Evolutionary conservation across 1,140 invertebrate species (phyloP), one percentile per base, ranked within the genome.

Genomic region (Macrocentrus cingulum): DNA sequence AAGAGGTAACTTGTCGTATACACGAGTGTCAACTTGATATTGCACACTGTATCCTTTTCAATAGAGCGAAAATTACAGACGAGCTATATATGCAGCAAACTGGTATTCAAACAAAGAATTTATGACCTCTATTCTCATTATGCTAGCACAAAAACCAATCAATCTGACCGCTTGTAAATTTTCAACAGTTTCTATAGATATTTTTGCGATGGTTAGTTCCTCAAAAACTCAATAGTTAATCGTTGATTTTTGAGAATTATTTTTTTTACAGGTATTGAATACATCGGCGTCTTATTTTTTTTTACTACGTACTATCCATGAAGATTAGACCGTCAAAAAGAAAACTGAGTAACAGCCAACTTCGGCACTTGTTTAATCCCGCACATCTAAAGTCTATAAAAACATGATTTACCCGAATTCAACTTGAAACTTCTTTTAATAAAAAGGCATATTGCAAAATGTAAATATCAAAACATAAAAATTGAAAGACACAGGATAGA

Each of bases 131-230:
- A 7, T 67, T 9, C 5, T 63, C 0, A 52, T 67, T 7, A 56
- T 67, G 6, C 52, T 69, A 1, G 42, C 55, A 41, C 66, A 69
- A 23, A 63, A 52, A 25, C 61, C 64, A 15, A 15, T 67, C 0
- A 13, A 42, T 9, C 15, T 69, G 11, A 64, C 36, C 32, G 66
- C 58, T 4, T 59, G 52, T 22, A 48, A 50, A 5, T 61, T 64
- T 52, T 60, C 66, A 46, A 22, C 16, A 8, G 44, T 69, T 32
- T 56, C 63, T 4, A 13, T 67, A 16, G 57, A 64, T 22, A 50
- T 64, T 16, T 44, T 44, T 44, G 2, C 20, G 5, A 18, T 18
- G 15, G 41, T 18, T 5, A 44, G 5, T 32, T 29, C 3, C 15
- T 39, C 36, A 39, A 39, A 29, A 29, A 29, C 9, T 29, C 25